These are phyloP conservation scores for Formicarius rufipectus DNA, from an alignment of 2,113 vertebrate species.

Conservation along the genomic window DNA sequence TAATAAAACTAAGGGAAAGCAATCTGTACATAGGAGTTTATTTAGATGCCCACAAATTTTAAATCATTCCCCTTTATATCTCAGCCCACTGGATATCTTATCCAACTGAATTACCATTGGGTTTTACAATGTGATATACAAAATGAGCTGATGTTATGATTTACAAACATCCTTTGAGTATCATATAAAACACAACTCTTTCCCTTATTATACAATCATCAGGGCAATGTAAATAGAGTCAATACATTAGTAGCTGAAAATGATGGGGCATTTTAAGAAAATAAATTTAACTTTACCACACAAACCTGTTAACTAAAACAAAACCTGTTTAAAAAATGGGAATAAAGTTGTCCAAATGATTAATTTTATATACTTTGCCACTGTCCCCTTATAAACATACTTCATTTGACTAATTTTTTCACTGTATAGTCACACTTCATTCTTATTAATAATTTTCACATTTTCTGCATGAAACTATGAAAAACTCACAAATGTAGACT, in stretches of 20 bases:
- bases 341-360: neutral
- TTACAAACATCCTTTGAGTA: conserved; percentile 67
- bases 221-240: conserved; percentile 46
- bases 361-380: neutral
- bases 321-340: neutral
- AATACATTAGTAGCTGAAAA: conserved; percentile 29
- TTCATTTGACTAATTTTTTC: neutral
- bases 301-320: neutral
- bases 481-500: conserved; percentile 36
- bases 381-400: neutral
- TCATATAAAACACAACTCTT: conserved; percentile 69
- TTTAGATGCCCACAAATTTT: conserved; percentile 66
- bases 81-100: conserved; percentile 52
- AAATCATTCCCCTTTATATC: conserved; percentile 57
- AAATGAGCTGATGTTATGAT: conserved; percentile 64
- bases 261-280: conserved; percentile 11
- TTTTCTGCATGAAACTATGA: conserved; percentile 18
- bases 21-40: conserved; percentile 70
- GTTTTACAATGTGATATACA: conserved; percentile 68
- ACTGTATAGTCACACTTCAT: neutral
- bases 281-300: conserved; percentile 31
- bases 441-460: neutral
- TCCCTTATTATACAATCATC: conserved; percentile 51
- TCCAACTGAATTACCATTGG: conserved; percentile 66
- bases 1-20: conserved; percentile 43